Percentiles rank a stretch among this genome's conserved stretches.
These are phyloP conservation scores for Cephalopachus bancanus DNA, from an alignment of 2,797 vertebrate genomes.

Conservation along the genomic window DNA sequence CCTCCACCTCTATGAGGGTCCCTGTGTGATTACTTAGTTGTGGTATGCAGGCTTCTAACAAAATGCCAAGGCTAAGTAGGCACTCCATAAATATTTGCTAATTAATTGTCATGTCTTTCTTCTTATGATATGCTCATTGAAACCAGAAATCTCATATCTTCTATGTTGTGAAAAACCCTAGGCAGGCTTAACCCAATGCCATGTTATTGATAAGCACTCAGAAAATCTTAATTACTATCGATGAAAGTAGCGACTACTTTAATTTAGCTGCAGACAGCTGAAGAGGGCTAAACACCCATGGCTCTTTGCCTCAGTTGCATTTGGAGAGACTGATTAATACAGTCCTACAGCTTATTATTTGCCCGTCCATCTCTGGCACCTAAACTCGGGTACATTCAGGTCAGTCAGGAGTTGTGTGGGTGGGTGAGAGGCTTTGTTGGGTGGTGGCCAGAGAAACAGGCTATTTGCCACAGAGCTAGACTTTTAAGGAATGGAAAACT, in stretches of 20 bases:
- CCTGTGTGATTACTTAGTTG: not conserved
- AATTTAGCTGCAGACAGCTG: not conserved
- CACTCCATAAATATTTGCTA: not conserved
- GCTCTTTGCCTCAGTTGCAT: not conserved
- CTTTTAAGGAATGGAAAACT: slow-evolving; percentile 47
- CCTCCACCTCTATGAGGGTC: not conserved
- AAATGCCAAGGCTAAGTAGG: not conserved
- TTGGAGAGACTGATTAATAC: not conserved
- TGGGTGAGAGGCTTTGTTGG: not conserved
- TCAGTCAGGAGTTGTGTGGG: not conserved
- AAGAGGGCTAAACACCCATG: not conserved
- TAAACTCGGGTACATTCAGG: not conserved
- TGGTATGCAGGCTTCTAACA: not conserved
- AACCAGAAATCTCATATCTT: slow-evolving; percentile 6
- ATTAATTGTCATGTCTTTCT: slow-evolving; percentile 17
- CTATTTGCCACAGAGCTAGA: not conserved
- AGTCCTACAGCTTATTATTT: not conserved
- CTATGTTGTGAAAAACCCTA: not conserved
- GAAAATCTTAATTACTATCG: slow-evolving; percentile 42
- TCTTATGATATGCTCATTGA: not conserved
- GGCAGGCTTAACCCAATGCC: not conserved
- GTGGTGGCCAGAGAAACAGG: not conserved
- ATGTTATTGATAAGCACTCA: not conserved
- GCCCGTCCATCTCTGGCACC: not conserved
- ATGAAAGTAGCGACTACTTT: slow-evolving; percentile 15